Percentiles rank a stretch among this genome's conserved stretches.
These are phyloP conservation scores for Chelon auratus DNA, from an alignment of 2,797 vertebrate species.

Conservation along the genomic window DNA sequence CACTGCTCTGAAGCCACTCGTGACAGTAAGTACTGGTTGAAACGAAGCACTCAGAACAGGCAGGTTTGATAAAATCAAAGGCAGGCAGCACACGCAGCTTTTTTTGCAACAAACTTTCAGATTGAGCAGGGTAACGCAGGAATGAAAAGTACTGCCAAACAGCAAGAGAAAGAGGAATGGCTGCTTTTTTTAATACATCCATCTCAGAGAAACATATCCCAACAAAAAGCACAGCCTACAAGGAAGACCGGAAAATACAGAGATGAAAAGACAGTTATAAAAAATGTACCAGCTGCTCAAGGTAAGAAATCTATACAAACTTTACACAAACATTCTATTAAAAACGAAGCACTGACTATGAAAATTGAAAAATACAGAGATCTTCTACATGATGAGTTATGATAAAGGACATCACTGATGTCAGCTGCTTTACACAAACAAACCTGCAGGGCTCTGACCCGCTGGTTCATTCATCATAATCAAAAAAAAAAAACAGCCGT, in stretches of 20 bases:
- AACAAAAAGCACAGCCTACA: conserved; percentile 51
- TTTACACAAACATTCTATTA: conserved; percentile 87
- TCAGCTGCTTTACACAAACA: conserved; percentile 95
- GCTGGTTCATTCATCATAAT: conserved; percentile 85
- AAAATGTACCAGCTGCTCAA: conserved; percentile 91
- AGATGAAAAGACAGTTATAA: conserved; percentile 64
- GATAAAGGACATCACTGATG: conserved; percentile 99
- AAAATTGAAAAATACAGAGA: conserved; percentile 95
- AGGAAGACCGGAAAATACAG: conserved; percentile 63
- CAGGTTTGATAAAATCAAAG: conserved; percentile 38
- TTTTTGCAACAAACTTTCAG: conserved; percentile 33
- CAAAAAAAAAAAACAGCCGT: conserved; percentile 46
- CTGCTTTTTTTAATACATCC: conserved; percentile 57
- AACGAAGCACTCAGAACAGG: conserved; percentile 28
- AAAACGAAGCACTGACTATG: conserved; percentile 87
- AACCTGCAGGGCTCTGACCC: conserved; percentile 81
- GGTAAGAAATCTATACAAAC: conserved; percentile 97
- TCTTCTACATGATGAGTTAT: conserved; percentile 90
- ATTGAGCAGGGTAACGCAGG: conserved; percentile 32
- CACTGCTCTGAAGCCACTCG: conserved; percentile 24
- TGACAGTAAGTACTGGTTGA: conserved; percentile 1
- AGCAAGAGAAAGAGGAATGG: conserved; percentile 60
- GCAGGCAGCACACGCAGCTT: conserved; percentile 24
- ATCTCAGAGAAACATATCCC: conserved; percentile 49
- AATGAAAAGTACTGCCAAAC: conserved; percentile 54